Conservation (phyloP, 2,797 vertebrate species). For the Parotocinclus haroldoi region DNA sequence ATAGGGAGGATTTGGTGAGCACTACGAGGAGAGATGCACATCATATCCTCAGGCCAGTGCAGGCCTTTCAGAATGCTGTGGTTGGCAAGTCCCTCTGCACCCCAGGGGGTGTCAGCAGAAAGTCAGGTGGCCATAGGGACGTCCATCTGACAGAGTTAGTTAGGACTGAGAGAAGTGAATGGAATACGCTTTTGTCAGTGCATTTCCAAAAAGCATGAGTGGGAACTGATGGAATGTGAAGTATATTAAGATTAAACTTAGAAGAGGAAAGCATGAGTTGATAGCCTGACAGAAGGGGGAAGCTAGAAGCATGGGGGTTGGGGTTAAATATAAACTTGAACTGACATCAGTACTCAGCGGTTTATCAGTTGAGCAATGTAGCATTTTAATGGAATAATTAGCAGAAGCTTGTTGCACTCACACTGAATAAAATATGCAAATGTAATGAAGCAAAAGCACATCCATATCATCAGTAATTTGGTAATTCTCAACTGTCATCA, state of each 20-base stretch:
- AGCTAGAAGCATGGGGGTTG: slow-evolving; percentile 5
- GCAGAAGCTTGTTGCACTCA: slow-evolving; percentile 42
- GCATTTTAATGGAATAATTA: slow-evolving; percentile 42
- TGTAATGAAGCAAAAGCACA: slow-evolving; percentile 56
- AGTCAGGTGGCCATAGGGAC: slow-evolving; percentile 63
- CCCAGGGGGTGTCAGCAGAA: slow-evolving; percentile 61
- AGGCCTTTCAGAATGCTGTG: slow-evolving; percentile 59
- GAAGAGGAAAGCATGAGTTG: slow-evolving; percentile 35
- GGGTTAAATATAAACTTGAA: slow-evolving; percentile 37
- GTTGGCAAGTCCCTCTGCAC: slow-evolving; percentile 54
- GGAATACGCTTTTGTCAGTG: slow-evolving; percentile 49
- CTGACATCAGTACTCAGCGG: slow-evolving; percentile 17
- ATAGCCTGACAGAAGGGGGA: slow-evolving; percentile 35
- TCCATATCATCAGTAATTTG: slow-evolving; percentile 65
- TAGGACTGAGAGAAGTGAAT: slow-evolving; percentile 53
- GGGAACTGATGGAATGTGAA: slow-evolving; percentile 30
- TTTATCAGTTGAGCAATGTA: slow-evolving; percentile 20
- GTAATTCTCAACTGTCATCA: slow-evolving; percentile 66
- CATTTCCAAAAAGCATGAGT: slow-evolving; percentile 34
- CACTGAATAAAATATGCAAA: slow-evolving; percentile 58
- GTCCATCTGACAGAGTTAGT: slow-evolving; percentile 62
- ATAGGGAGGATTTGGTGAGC: slow-evolving; percentile 3
- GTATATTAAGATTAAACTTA: slow-evolving; percentile 40
- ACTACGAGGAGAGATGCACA: slow-evolving; percentile 34
- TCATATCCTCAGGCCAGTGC: slow-evolving; percentile 51